phyloP scores from a whole-genome alignment of 2,113 vertebrate species.

The Equus przewalskii region DNA sequence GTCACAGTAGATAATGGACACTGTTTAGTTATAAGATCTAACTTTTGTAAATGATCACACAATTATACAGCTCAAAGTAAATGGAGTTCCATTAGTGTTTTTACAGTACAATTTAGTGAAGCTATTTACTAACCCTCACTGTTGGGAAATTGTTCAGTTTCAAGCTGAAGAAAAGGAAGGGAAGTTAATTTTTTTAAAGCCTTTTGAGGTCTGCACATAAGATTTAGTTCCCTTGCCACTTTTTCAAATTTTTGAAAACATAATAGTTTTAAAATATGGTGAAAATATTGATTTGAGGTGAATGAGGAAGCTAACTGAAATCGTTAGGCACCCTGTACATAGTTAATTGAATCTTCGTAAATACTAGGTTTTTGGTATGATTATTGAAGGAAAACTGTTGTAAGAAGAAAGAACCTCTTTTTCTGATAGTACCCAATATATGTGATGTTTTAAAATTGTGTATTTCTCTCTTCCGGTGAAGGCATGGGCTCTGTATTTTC shows the following conservation, averaged over 20 bases:
- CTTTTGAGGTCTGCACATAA: background rate
- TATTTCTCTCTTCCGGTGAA: conserved; percentile 32
- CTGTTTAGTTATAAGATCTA: conserved; percentile 40
- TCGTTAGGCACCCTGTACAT: background rate
- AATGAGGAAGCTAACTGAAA: conserved; percentile 27
- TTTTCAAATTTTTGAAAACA: conserved; percentile 55
- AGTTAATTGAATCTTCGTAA: conserved; percentile 49
- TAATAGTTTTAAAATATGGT: conserved; percentile 46
- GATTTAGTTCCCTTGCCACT: background rate
- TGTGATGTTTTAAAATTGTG: conserved; percentile 29
- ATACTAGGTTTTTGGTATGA: conserved; percentile 14
- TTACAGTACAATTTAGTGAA: conserved; percentile 65
- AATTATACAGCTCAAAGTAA: conserved; percentile 40
- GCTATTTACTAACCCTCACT: conserved; percentile 10
- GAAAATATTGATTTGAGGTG: conserved; percentile 47
- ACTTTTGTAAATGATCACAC: conserved; percentile 54
- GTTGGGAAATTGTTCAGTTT: conserved; percentile 63
- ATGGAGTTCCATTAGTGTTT: conserved; percentile 15
- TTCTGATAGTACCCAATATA: background rate
- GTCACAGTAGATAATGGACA: background rate
- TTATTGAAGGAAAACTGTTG: conserved; percentile 20
- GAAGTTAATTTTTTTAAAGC: conserved; percentile 38
- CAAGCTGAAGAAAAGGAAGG: conserved; percentile 63
- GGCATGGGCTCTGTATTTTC: conserved; percentile 1
- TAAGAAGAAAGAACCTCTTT: conserved; percentile 3